These are phyloP conservation scores for Drosophila repletoides DNA, from an alignment of 1,140 invertebrate genomes.

Conservation along the genomic window DNA sequence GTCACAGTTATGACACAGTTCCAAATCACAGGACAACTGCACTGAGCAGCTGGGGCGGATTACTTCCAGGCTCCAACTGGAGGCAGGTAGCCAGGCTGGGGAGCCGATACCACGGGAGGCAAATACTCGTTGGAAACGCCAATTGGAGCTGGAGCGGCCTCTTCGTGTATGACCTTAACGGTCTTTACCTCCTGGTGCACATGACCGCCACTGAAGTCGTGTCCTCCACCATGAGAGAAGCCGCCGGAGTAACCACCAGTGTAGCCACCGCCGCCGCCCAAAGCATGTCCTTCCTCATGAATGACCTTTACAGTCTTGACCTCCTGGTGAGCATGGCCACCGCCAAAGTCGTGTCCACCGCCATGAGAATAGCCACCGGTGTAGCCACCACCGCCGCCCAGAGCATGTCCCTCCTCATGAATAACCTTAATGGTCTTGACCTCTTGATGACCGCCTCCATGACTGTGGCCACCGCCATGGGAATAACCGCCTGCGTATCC, in stretches of 20 bases:
- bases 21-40: constrained; percentile 52
- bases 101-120: constrained; percentile 40
- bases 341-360: constrained; percentile 23
- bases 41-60: constrained; percentile 1
- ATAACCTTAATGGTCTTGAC: constrained; percentile 51
- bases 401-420: constrained; percentile 31
- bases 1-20: constrained; percentile 53
- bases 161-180: constrained; percentile 68
- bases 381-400: constrained; percentile 11
- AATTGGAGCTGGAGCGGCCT: constrained; percentile 38
- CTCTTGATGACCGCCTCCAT: constrained; percentile 36
- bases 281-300: constrained; percentile 49
- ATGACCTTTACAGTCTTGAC: constrained; percentile 64
- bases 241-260: constrained; percentile 42
- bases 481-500: not conserved
- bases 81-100: constrained; percentile 58
- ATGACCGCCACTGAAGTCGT: constrained; percentile 38
- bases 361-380: constrained; percentile 29
- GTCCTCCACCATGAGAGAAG: constrained; percentile 31
- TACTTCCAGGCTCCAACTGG: constrained; percentile 66
- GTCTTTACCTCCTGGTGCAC: constrained; percentile 63
- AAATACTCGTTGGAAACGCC: constrained; percentile 48
- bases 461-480: not conserved
- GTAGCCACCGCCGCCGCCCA: constrained; percentile 47
- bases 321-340: constrained; percentile 46